Evolutionary conservation across 2,888 invertebrate species (phyloP), one percentile per base, ranked within the genome.

Genomic region (Gymnosoma rotundatum): DNA sequence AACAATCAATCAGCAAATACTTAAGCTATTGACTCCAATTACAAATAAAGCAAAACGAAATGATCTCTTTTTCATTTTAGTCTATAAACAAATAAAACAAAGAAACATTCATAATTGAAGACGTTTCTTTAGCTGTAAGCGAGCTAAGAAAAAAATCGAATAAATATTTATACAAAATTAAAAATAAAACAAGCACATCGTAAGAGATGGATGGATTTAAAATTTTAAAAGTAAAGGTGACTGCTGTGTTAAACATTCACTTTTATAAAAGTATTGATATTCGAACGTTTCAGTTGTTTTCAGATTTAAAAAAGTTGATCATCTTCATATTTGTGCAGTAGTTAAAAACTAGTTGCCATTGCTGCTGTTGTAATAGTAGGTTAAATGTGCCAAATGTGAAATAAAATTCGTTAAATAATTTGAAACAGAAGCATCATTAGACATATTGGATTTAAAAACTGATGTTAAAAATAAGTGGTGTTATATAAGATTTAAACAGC

Each of bases 161-260:
- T 5, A 58, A 48, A n/a, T n/a, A 6, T 6, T 32, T 32, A 5
- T 32, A 32, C 32, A 32, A 32, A 16, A 48, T 0, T 18, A 50
- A 72, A 36, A 45, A 20, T 42, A 12, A 32, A 12, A 48, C 63
- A 52, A 25, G 25, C 38, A 80, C 58, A 50, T 75, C 63, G 5
- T 64, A 50, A 78, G 70, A 69, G 64, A 70, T 63, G 64, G 54
- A 83, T 83, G 60, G 69, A 52, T 75, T 70, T 60, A 60, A 60
- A 58, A 64, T 78, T 83, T 70, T 64, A 70, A 83, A 79, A 70
- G 69, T 75, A 75, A 83, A 70, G 69, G 70, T 60, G 74, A 78
- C 75, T 74, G 56, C 9, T 74, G 56, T 52, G 2, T 78, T 75
- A 18, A 83, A 66, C 83, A 78, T 79, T 83, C 78, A 79, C 78